phyloP scores from a whole-genome alignment of 1,140 invertebrate species.

The Nasonia longicornis region DNA sequence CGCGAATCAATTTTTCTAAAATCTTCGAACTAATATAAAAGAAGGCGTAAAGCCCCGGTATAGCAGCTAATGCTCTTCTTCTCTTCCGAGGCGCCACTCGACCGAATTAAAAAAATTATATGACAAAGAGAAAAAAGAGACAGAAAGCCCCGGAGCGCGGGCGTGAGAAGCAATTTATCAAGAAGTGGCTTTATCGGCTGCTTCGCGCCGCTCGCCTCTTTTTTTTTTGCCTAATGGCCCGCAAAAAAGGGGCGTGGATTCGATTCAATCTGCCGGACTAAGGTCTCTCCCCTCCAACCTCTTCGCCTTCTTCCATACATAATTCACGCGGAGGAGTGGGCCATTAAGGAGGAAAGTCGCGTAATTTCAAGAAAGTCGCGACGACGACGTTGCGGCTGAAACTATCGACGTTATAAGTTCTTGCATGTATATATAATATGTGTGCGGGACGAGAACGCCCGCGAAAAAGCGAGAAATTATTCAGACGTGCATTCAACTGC shows the following conservation, averaged over 20 bases:
- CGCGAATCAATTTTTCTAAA: background rate
- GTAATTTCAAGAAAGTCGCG: background rate
- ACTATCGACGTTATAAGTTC: too few relatives aligned
- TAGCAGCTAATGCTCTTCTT: background rate
- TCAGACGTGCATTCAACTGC: background rate
- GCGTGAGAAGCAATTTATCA: conserved; percentile 23
- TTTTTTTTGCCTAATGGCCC: conserved; percentile 15
- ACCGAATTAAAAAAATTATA: background rate
- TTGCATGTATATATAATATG: too few relatives aligned
- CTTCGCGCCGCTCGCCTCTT: background rate
- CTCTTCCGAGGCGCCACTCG: background rate
- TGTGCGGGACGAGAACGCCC: too few relatives aligned
- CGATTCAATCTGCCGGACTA: conserved; percentile 2
- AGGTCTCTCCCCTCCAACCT: background rate
- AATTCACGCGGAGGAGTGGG: background rate
- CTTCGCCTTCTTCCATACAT: background rate
- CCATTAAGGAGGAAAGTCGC: background rate
- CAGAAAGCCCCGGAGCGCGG: background rate
- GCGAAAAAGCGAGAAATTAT: background rate
- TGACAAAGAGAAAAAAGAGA: background rate
- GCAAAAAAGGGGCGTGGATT: background rate
- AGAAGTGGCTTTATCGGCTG: conserved; percentile 26
- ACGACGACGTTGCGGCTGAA: too few relatives aligned
- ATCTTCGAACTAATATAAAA: background rate
- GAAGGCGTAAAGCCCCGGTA: too few relatives aligned